A percentile compares a stretch with the other conserved stretches of the same genome.
These are phyloP conservation scores for Apodemia mormo DNA, from an alignment of 2,888 invertebrate species.

Conservation along the genomic window DNA sequence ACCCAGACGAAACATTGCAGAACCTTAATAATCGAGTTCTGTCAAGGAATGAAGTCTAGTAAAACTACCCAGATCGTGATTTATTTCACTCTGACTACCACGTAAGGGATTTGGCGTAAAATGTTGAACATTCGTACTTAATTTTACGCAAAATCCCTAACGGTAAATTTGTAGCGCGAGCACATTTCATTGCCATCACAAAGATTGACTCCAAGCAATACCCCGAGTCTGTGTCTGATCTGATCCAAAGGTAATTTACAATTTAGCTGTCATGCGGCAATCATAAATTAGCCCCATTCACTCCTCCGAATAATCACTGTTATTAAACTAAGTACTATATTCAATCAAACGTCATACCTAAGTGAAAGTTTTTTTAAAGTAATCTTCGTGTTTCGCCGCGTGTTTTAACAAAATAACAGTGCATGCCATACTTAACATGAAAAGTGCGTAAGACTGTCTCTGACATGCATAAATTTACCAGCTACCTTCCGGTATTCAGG, in stretches of 20 bases:
- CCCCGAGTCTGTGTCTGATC: not conserved
- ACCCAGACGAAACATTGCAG: too few relatives aligned
- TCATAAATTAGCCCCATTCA: conserved; percentile 8
- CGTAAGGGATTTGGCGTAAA: too few relatives aligned
- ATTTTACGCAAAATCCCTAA: too few relatives aligned
- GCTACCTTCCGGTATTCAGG: too few relatives aligned
- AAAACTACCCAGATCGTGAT: too few relatives aligned
- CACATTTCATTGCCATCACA: not conserved
- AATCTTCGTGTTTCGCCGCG: not conserved
- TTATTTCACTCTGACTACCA: too few relatives aligned
- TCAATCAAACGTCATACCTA: not conserved
- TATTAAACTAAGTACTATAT: conserved; percentile 15
- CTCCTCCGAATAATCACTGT: not conserved
- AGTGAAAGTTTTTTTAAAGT: conserved; percentile 7
- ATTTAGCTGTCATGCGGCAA: conserved; percentile 3
- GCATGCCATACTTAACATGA: too few relatives aligned
- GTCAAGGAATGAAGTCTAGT: too few relatives aligned
- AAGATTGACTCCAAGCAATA: not conserved
- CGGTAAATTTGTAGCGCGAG: not conserved
- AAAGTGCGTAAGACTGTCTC: too few relatives aligned
- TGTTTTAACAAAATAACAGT: not conserved
- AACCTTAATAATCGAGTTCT: too few relatives aligned
- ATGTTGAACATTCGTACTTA: too few relatives aligned
- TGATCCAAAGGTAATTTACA: conserved; percentile 8
- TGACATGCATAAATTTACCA: too few relatives aligned